Evolutionary conservation across 2,888 invertebrate genomes (phyloP).

Genomic region (Scelioninae gen. 1): DNA sequence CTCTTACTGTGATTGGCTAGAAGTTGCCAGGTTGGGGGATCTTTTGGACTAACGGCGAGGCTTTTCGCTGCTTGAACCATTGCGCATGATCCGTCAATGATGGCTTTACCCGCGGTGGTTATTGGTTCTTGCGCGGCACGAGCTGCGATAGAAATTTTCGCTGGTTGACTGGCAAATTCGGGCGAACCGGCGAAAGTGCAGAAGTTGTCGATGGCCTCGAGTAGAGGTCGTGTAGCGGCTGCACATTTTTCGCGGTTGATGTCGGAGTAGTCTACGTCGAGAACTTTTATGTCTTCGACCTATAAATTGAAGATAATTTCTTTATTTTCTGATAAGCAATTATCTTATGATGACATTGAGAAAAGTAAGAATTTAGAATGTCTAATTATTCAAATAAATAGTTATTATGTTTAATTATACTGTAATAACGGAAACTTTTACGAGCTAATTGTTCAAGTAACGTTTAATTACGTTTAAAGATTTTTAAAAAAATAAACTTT

Average conservation of each 20-base stretch:
- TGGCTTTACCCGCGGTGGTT: slow-evolving; percentile 90
- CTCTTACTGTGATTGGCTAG: slow-evolving; percentile 97
- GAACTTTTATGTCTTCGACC: slow-evolving; percentile 95
- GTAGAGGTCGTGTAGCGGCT: slow-evolving; percentile 92
- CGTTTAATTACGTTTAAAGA: too few species aligned
- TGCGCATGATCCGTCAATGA: slow-evolving; percentile 93
- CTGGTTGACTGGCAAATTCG: slow-evolving; percentile 96
- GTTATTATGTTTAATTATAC: too few species aligned
- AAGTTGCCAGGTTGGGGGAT: slow-evolving; percentile 97
- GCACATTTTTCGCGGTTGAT: slow-evolving; percentile 90
- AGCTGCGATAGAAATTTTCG: slow-evolving; percentile 94
- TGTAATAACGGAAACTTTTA: too few species aligned
- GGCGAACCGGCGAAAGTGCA: slow-evolving; percentile 95
- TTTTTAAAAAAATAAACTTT: too few species aligned
- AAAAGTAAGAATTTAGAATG: too few species aligned
- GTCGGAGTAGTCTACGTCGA: slow-evolving; percentile 93
- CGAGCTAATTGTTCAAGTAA: too few species aligned
- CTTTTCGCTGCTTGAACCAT: slow-evolving; percentile 96
- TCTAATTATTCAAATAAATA: too few species aligned
- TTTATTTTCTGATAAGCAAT: background rate
- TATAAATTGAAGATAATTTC: slow-evolving; percentile 11
- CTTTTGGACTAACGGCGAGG: slow-evolving; percentile 94
- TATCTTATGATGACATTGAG: too few species aligned
- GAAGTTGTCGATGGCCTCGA: slow-evolving; percentile 95
- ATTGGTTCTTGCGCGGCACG: slow-evolving; percentile 94